A percentile compares a stretch with the other conserved stretches of the same genome.
phyloP scores from a whole-genome alignment of 2,113 vertebrate genomes.

The Columba janthina region DNA sequence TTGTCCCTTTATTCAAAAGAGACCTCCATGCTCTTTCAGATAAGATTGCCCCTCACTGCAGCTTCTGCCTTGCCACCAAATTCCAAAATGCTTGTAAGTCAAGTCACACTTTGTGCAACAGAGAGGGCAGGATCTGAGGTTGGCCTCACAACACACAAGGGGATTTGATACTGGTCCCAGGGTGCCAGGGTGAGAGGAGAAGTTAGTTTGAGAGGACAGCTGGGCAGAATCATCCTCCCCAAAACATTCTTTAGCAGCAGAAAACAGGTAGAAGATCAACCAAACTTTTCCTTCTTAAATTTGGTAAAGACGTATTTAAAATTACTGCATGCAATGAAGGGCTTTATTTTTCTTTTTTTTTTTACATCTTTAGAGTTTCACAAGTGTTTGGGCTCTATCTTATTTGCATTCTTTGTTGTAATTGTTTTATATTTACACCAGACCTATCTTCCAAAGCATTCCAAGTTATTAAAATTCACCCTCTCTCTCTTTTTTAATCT shows the following conservation, averaged over 20 bases:
- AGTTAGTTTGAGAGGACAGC: slow-evolving; percentile 18
- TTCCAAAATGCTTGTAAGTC: background rate
- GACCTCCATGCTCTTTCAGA: background rate
- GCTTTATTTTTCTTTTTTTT: background rate
- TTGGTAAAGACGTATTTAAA: background rate
- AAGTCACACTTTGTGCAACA: background rate
- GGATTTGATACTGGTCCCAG: background rate
- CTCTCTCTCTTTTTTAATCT: slow-evolving; percentile 26
- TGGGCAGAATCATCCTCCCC: background rate
- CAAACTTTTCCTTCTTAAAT: slow-evolving; percentile 4
- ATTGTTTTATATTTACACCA: slow-evolving; percentile 43
- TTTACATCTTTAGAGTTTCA: background rate
- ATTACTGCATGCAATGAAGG: background rate
- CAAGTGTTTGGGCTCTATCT: background rate
- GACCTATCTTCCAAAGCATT: slow-evolving; percentile 41
- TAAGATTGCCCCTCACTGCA: background rate
- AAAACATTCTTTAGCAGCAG: background rate
- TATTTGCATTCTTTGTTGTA: background rate
- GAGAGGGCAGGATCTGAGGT: background rate
- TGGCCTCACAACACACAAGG: background rate
- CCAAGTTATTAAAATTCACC: slow-evolving; percentile 55
- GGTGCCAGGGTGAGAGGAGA: background rate
- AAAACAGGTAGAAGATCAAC: background rate
- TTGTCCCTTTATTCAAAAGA: background rate
- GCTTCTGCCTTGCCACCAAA: background rate